Percentiles rank a stretch among this genome's conserved stretches.
These are phyloP conservation scores for Mirza zaza DNA, from an alignment of 2,113 vertebrate species.

Conservation along the genomic window DNA sequence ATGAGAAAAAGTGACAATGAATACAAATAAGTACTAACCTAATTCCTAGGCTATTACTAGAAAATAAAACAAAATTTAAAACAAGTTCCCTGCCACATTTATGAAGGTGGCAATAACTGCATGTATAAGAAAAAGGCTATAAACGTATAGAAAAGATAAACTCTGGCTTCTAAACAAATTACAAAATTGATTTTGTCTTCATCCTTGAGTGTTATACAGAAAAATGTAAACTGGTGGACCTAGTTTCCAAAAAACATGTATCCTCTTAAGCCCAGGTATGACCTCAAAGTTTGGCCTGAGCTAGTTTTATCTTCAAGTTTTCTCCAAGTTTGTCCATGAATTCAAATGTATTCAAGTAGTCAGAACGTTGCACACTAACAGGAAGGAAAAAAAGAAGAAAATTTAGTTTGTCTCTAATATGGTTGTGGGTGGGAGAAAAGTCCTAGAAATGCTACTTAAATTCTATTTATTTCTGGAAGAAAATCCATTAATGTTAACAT, in stretches of 20 bases:
- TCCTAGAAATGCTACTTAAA: neutral
- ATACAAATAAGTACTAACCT: neutral
- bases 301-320: slow-evolving; percentile 92
- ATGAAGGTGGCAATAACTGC: slow-evolving; percentile 44
- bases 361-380: slow-evolving; percentile 89
- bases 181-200: slow-evolving; percentile 73
- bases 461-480: neutral
- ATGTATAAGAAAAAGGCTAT: slow-evolving; percentile 63
- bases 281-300: slow-evolving; percentile 90
- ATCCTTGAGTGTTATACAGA: slow-evolving; percentile 74
- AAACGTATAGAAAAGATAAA: slow-evolving; percentile 76
- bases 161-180: slow-evolving; percentile 62
- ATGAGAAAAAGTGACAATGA: slow-evolving; percentile 36
- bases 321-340: slow-evolving; percentile 98
- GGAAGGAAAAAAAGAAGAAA: slow-evolving; percentile 27
- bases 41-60: slow-evolving; percentile 51
- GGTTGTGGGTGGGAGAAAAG: neutral
- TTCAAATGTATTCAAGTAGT: slow-evolving; percentile 98
- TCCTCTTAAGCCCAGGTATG: neutral
- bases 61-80: neutral
- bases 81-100: slow-evolving; percentile 54
- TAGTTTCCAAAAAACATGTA: slow-evolving; percentile 46
- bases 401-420: slow-evolving; percentile 38
- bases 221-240: slow-evolving; percentile 69
- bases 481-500: neutral